Evolutionary conservation across 2,888 invertebrate species (phyloP).

Genomic region (Euzetes globulus): DNA sequence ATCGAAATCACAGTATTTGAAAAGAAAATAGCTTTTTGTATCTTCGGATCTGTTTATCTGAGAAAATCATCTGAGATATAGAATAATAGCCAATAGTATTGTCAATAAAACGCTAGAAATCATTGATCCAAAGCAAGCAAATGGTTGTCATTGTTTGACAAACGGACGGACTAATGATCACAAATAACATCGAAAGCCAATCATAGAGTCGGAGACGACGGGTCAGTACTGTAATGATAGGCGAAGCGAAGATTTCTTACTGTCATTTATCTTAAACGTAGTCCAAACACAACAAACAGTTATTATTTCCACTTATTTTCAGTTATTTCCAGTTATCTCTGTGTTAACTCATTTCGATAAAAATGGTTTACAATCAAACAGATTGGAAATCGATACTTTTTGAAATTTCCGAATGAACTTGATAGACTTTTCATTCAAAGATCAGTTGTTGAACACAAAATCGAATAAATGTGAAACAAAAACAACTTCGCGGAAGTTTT

Average conservation of each 20-base stretch:
- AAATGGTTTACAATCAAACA: no score
- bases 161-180: slow-evolving; percentile 22
- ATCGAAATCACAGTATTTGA: background rate
- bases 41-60: background rate
- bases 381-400: no score
- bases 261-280: background rate
- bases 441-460: background rate
- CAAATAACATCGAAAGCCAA: slow-evolving; percentile 18
- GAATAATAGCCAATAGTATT: background rate
- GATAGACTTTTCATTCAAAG: no score
- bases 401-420: no score
- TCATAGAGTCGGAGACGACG: background rate
- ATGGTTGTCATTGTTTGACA: slow-evolving; percentile 26
- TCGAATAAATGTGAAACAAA: background rate
- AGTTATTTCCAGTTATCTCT: no score
- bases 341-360: no score
- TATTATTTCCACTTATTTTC: background rate
- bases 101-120: background rate
- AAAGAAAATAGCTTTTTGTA: background rate
- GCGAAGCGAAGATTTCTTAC: background rate
- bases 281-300: background rate
- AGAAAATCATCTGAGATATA: background rate
- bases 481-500: slow-evolving; percentile 22
- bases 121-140: slow-evolving; percentile 27
- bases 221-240: background rate